Percentiles rank a stretch among this genome's conserved stretches.
phyloP scores from a whole-genome alignment of 2,888 invertebrate genomes.

The Agrenia bidenticulata region DNA sequence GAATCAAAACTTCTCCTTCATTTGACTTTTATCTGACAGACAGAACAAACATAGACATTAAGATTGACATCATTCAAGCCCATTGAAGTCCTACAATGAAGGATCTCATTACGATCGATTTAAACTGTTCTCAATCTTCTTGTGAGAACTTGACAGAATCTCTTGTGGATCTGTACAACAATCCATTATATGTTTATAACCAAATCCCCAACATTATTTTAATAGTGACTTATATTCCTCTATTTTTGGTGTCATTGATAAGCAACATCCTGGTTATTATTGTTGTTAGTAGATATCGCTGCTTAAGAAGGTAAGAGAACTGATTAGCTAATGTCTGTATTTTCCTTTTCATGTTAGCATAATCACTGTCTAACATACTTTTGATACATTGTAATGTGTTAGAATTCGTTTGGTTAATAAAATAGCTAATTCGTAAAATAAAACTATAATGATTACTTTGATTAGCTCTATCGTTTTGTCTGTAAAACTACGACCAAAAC shows the following conservation, averaged over 20 bases:
- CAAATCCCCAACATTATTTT: constrained; percentile 56
- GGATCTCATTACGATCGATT: constrained; percentile 30
- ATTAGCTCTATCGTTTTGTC: too few relatives aligned
- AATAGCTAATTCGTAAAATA: too few relatives aligned
- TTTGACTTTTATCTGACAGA: too few relatives aligned
- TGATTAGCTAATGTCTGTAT: too few relatives aligned
- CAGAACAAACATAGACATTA: too few relatives aligned
- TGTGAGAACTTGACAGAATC: constrained; percentile 32
- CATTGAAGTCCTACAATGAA: constrained; percentile 14
- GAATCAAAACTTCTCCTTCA: too few relatives aligned
- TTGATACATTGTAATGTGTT: too few relatives aligned
- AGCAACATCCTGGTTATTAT: constrained; percentile 69
- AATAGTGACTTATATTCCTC: constrained; percentile 66
- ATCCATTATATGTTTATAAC: constrained; percentile 45
- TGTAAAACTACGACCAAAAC: too few relatives aligned
- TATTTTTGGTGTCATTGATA: constrained; percentile 65
- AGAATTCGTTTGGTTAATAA: too few relatives aligned
- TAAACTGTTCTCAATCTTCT: constrained; percentile 27
- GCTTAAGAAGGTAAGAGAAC: constrained; percentile 66
- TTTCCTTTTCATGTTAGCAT: too few relatives aligned
- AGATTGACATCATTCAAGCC: too few relatives aligned
- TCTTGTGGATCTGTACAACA: constrained; percentile 9
- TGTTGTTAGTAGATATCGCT: constrained; percentile 68
- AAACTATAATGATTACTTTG: too few relatives aligned
- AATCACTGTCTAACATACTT: neutral